A percentile compares a stretch with the other conserved stretches of the same genome.
phyloP scores from a whole-genome alignment of 2,797 vertebrate species.

The Clamator glandarius region DNA sequence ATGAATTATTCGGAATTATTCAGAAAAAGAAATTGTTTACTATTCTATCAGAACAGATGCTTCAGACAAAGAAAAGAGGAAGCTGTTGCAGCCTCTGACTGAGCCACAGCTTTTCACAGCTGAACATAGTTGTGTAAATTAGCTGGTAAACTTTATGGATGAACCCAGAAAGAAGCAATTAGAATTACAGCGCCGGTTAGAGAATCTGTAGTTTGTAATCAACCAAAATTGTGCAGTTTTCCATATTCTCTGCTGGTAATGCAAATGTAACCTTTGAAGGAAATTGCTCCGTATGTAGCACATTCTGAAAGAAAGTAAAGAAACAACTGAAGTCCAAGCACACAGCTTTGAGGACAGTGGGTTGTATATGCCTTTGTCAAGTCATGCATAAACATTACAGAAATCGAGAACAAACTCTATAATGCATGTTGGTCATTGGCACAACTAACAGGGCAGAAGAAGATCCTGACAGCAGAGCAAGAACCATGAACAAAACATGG shows the following conservation, averaged over 20 bases:
- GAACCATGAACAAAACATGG: neutral
- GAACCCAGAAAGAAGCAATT: constrained; percentile 74
- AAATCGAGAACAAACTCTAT: neutral
- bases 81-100: constrained; percentile 72
- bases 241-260: constrained; percentile 80
- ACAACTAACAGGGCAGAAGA: neutral
- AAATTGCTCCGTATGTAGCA: constrained; percentile 63
- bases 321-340: neutral
- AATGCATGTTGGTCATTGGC: neutral
- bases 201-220: constrained; percentile 77
- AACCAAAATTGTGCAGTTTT: constrained; percentile 82
- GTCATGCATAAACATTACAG: neutral
- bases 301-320: constrained; percentile 63
- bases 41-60: constrained; percentile 83
- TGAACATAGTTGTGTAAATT: constrained; percentile 78
- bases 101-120: constrained; percentile 73
- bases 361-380: neutral
- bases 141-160: constrained; percentile 77
- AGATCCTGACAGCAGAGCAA: neutral
- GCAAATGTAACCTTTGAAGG: constrained; percentile 78
- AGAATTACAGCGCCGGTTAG: constrained; percentile 74
- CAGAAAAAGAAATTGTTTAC: constrained; percentile 79
- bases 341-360: neutral
- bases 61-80: constrained; percentile 80
- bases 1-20: constrained; percentile 71